These are phyloP conservation scores for Xenopus borealis DNA, from an alignment of 2,113 vertebrate species.

Conservation along the genomic window DNA sequence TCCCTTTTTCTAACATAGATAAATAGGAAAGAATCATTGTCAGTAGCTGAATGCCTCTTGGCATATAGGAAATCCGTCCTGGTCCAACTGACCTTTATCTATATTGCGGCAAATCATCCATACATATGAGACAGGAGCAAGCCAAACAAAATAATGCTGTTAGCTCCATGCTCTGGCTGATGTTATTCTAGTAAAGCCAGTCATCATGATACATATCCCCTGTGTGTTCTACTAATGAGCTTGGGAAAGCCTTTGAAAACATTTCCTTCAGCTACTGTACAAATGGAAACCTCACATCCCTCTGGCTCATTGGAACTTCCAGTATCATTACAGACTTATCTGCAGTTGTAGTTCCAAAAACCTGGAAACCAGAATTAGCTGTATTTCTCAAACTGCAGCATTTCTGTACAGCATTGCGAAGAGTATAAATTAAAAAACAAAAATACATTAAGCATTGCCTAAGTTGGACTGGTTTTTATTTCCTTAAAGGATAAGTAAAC, in stretches of 20 bases:
- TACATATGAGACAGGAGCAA: slow-evolving; percentile 3
- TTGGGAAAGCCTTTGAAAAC: background rate
- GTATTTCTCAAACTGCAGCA: too few relatives aligned
- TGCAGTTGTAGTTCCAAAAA: too few relatives aligned
- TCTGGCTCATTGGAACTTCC: too few relatives aligned
- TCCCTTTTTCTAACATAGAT: background rate
- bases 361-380: too few relatives aligned
- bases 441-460: too few relatives aligned
- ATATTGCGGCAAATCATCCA: slow-evolving; percentile 1
- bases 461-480: too few relatives aligned
- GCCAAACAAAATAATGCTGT: slow-evolving; percentile 19
- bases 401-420: too few relatives aligned
- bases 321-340: too few relatives aligned
- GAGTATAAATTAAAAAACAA: too few relatives aligned
- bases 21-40: background rate
- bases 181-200: background rate
- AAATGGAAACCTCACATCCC: too few relatives aligned
- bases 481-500: too few relatives aligned
- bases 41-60: background rate
- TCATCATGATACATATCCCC: slow-evolving; percentile 12
- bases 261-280: background rate
- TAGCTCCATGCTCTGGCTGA: slow-evolving; percentile 12
- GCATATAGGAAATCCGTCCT: slow-evolving; percentile 13
- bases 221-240: slow-evolving; percentile 9
- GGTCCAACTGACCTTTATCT: background rate